Percentiles rank a stretch among this genome's conserved stretches.
phyloP scores from a whole-genome alignment of 2,797 vertebrate species.

The Tympanoctomys barrerae region DNA sequence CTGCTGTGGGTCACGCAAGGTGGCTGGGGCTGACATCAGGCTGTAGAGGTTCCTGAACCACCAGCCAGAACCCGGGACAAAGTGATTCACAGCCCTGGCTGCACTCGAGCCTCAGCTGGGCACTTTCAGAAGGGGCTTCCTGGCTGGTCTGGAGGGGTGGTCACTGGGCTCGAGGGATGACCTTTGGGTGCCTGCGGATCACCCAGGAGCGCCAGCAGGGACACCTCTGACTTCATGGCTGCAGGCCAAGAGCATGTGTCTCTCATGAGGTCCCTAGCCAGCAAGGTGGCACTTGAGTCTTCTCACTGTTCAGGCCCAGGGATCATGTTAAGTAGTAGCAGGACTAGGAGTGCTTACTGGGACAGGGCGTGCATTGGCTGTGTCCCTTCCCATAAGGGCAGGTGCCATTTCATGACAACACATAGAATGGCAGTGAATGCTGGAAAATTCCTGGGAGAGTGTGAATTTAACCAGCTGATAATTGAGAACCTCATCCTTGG shows the following conservation, averaged over 20 bases:
- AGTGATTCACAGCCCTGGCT: not conserved
- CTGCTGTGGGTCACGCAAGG: too few relatives aligned
- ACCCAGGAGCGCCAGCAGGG: not conserved
- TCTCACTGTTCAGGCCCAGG: not conserved
- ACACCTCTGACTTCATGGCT: too few relatives aligned
- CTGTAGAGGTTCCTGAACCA: not conserved
- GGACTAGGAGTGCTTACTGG: fast-evolving
- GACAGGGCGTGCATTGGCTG: too few relatives aligned
- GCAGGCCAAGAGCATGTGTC: too few relatives aligned
- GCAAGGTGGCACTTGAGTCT: fast-evolving
- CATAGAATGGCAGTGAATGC: not conserved
- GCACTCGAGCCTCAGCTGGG: not conserved
- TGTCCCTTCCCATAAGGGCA: not conserved
- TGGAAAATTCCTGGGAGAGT: not conserved
- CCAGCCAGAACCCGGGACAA: not conserved
- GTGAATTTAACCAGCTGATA: too few relatives aligned
- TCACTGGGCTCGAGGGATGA: not conserved
- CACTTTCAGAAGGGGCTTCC: not conserved
- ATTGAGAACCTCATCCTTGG: not conserved
- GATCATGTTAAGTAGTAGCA: not conserved
- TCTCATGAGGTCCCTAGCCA: not conserved
- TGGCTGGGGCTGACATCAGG: not conserved
- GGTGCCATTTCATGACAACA: not conserved
- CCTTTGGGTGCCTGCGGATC: too few relatives aligned
- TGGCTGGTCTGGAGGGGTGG: not conserved